phyloP scores from a whole-genome alignment of 2,113 vertebrate genomes.

The Ardeotis arabs region DNA sequence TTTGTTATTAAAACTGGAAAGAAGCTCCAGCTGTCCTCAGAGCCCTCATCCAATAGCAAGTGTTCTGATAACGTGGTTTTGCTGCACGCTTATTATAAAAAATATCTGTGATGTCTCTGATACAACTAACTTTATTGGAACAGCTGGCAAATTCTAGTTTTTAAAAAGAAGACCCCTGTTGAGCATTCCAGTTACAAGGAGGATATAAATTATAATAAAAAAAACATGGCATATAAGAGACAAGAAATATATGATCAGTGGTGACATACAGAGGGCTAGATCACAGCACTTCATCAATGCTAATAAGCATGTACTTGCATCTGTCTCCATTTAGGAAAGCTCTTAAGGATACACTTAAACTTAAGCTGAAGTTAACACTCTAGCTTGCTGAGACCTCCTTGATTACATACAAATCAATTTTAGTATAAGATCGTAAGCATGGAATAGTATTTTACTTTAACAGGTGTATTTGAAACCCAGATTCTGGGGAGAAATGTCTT shows the following conservation, averaged over 20 bases:
- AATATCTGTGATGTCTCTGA: background rate
- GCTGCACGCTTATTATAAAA: background rate
- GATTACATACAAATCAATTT: background rate
- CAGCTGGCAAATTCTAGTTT: background rate
- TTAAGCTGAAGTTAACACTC: background rate
- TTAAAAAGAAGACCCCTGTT: background rate
- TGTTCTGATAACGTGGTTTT: background rate
- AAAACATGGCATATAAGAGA: background rate
- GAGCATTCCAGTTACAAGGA: background rate
- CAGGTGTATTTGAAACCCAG: background rate
- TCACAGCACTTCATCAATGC: background rate
- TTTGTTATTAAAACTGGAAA: constrained; percentile 25
- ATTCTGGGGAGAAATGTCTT: background rate
- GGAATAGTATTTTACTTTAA: background rate
- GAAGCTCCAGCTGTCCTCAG: background rate
- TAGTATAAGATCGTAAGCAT: background rate
- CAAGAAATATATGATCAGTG: background rate
- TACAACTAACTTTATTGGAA: constrained; percentile 12
- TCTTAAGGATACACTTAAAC: background rate
- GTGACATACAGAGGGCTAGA: background rate
- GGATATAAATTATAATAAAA: constrained; percentile 5
- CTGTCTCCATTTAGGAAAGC: background rate
- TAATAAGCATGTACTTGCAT: background rate
- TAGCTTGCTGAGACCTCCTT: background rate
- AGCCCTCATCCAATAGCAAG: background rate